A percentile compares a stretch with the other conserved stretches of the same genome.
phyloP scores from a whole-genome alignment of 2,888 invertebrate species.

The Colostygia pectinataria region DNA sequence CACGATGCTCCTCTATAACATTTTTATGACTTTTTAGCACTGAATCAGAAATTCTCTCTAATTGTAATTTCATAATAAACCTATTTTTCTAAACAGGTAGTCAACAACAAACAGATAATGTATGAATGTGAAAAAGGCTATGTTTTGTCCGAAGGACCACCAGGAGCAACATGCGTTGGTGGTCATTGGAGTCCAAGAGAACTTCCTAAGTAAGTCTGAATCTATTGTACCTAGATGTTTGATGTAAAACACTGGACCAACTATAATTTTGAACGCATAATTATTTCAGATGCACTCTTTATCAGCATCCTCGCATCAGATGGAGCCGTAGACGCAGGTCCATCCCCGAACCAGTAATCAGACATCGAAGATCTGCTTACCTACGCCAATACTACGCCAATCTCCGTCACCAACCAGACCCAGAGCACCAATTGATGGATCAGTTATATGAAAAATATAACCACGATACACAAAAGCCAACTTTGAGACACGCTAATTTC shows the following conservation, averaged over 20 bases:
- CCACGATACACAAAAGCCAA: conserved; percentile 66
- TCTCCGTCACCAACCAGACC: conserved; percentile 53
- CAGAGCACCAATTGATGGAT: conserved; percentile 58
- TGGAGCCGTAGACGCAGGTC: conserved; percentile 89
- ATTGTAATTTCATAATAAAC: no score
- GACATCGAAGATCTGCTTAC: conserved; percentile 67
- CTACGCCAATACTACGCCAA: conserved; percentile 72
- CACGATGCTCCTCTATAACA: no score
- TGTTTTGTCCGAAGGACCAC: conserved; percentile 92
- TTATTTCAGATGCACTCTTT: conserved; percentile 86
- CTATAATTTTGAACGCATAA: neutral
- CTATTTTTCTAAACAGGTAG: no score
- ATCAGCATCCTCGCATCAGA: conserved; percentile 93
- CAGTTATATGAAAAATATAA: conserved; percentile 76
- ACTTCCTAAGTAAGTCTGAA: conserved; percentile 85
- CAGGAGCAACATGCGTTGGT: conserved; percentile 97
- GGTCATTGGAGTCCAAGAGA: conserved; percentile 96
- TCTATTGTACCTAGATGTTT: no score
- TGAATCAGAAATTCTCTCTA: no score
- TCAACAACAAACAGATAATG: conserved; percentile 97
- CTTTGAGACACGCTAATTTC: conserved; percentile 72
- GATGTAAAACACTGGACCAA: neutral
- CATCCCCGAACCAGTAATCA: conserved; percentile 64
- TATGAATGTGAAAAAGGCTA: conserved; percentile 97
- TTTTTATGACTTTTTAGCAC: no score